phyloP scores from a whole-genome alignment of 2,797 vertebrate species.

The Propithecus deckenii region DNA sequence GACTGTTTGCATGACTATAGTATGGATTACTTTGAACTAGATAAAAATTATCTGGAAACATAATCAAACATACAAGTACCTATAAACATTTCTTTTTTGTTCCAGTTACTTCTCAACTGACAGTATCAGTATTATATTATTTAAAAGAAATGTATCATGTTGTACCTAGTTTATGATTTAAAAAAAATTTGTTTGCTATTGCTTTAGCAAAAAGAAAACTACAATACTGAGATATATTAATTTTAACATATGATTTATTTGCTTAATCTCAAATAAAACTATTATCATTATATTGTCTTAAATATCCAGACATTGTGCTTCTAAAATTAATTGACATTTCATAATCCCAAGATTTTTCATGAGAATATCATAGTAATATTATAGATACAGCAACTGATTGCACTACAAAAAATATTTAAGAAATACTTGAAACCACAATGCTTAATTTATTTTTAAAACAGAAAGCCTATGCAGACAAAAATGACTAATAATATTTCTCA shows the following conservation, averaged over 20 bases:
- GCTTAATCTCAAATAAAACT: constrained; percentile 75
- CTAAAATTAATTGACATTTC: constrained; percentile 84
- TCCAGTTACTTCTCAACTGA: constrained; percentile 51
- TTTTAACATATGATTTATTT: constrained; percentile 76
- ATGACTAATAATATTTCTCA: constrained; percentile 57
- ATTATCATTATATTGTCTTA: constrained; percentile 76
- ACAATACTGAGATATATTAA: constrained; percentile 52
- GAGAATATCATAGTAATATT: constrained; percentile 81
- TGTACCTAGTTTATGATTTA: constrained; percentile 61
- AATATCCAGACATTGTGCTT: constrained; percentile 77
- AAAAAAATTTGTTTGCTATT: constrained; percentile 44
- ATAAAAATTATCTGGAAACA: constrained; percentile 62
- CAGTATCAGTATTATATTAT: constrained; percentile 57
- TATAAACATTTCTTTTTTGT: constrained; percentile 44
- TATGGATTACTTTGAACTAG: constrained; percentile 43
- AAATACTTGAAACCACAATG: constrained; percentile 67
- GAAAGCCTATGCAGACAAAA: constrained; percentile 66
- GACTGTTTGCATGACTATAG: constrained; percentile 36
- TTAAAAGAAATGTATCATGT: constrained; percentile 47
- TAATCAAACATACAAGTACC: constrained; percentile 24
- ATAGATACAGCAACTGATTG: constrained; percentile 78
- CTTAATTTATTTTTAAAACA: constrained; percentile 69
- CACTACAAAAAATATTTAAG: constrained; percentile 77
- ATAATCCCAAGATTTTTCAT: constrained; percentile 82
- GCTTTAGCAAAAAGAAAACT: constrained; percentile 51